phyloP scores from a whole-genome alignment of 2,888 invertebrate genomes.

The Dorcus parallelipipedus region DNA sequence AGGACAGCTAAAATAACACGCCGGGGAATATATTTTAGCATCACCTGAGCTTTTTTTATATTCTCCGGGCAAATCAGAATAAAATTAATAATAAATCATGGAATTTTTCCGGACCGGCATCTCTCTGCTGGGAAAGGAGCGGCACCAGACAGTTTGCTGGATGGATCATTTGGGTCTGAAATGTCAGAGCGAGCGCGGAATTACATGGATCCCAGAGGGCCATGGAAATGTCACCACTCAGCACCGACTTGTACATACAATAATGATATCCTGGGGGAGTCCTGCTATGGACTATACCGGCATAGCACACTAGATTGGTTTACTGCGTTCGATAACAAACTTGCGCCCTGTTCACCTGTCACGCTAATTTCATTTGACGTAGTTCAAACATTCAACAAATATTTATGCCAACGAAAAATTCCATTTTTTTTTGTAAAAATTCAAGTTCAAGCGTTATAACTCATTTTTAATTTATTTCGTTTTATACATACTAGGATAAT shows the following conservation, averaged over 20 bases:
- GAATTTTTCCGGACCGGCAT: constrained; percentile 4
- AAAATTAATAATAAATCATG: constrained; percentile 32
- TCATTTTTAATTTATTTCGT: too few species aligned
- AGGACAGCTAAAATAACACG: constrained; percentile 16
- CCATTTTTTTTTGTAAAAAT: too few species aligned
- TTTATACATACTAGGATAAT: too few species aligned
- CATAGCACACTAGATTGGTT: constrained; percentile 15
- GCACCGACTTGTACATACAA: constrained; percentile 46
- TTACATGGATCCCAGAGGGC: constrained; percentile 46
- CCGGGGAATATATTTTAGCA: constrained; percentile 15
- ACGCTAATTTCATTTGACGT: constrained; percentile 12
- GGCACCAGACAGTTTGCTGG: constrained; percentile 25
- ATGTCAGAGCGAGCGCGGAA: constrained; percentile 46
- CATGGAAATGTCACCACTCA: constrained; percentile 49
- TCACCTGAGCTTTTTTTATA: constrained; percentile 13
- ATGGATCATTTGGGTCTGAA: constrained; percentile 45
- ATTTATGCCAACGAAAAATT: neutral
- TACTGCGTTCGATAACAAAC: constrained; percentile 12
- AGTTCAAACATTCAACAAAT: constrained; percentile 5
- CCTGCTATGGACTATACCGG: constrained; percentile 14
- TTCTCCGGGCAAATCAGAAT: constrained; percentile 28
- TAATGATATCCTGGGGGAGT: constrained; percentile 43
- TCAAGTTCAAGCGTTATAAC: too few species aligned
- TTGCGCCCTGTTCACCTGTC: constrained; percentile 10
- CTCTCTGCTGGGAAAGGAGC: neutral